A percentile compares a stretch with the other conserved stretches of the same genome.
Evolutionary conservation across 2,797 vertebrate genomes (phyloP).

Genomic region (Muscicapa striata): DNA sequence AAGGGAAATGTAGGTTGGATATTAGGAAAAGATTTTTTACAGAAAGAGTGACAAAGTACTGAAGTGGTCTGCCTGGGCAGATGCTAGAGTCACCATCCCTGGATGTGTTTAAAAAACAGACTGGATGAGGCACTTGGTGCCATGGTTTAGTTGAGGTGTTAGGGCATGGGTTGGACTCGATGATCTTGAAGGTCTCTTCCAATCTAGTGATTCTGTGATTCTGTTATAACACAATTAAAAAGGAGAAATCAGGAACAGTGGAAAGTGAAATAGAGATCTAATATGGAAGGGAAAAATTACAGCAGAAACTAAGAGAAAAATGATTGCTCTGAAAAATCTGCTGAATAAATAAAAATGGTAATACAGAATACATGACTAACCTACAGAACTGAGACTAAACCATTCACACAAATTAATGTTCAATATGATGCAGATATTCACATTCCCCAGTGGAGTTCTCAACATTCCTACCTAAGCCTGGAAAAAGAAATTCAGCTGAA

Average conservation of each 20-base stretch:
- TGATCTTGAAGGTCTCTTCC: neutral
- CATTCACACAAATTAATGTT: neutral
- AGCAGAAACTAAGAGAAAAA: neutral
- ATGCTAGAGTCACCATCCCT: neutral
- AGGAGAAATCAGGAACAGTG: neutral
- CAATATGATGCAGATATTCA: neutral
- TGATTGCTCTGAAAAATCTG: neutral
- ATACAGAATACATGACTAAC: neutral
- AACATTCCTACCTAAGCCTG: neutral
- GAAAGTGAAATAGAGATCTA: neutral
- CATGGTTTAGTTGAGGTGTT: neutral
- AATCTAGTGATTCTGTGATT: neutral
- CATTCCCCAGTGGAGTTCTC: neutral
- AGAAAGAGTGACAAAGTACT: neutral
- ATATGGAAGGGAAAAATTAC: neutral
- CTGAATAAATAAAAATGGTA: neutral
- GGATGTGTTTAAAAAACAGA: neutral
- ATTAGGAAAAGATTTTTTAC: neutral
- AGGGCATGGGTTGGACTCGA: neutral
- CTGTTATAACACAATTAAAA: neutral
- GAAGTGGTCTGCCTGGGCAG: rapidly evolving
- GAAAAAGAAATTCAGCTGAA: neutral
- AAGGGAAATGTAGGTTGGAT: neutral
- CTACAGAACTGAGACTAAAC: neutral
- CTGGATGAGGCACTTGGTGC: rapidly evolving